Evolutionary conservation across 2,113 vertebrate genomes (phyloP), one percentile per base, ranked within the genome.

Genomic region (Cephalopholis sonnerati): DNA sequence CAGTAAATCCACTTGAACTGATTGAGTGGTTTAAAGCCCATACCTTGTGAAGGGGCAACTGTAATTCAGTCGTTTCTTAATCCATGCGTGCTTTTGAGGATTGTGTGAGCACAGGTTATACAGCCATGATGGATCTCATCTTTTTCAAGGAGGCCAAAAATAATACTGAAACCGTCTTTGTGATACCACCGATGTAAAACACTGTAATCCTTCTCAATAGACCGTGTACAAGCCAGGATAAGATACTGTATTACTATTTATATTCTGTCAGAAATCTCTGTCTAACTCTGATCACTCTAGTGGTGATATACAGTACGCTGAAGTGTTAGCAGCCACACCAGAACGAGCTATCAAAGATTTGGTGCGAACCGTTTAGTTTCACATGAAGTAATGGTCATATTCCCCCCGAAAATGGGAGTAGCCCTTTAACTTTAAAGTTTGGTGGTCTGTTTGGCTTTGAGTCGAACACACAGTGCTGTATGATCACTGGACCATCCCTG

Each of bases 401-500:
- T 44, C 16, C 29, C 8, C 22, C 20, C 4, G 15, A 16, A 18
- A 54, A 73, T 24, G 9, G 20, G 15, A 50, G 11, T 17, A 53
- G 53, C 46, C n/a, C 17, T 44, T 68, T 3, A 22, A 3, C 39
- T 24, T 59, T 27, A 11, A 44, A 64, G 18, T 22, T 48, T 6
- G 1, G 17, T 20, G 4, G 29, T 65, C 3, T 18, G 15, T 66
- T 12, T 54, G 16, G 18, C 1, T n/a, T 55, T 24, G n/a, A 13
- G 15, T 24, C 20, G 15, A 62, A 15, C n/a, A 18, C 12, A n/a
- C n/a, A 3, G n/a, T 9, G 5, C 39, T 3, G 25, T 72, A 1
- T 67, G 62, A 77, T 24, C 53, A 32, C 29, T 27, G n/a, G 71
- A 71, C 53, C 41, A 8, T 74, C 39, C 58, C 25, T 70, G 58